phyloP scores from a whole-genome alignment of 2,888 invertebrate species.

The Morpho achilles region DNA sequence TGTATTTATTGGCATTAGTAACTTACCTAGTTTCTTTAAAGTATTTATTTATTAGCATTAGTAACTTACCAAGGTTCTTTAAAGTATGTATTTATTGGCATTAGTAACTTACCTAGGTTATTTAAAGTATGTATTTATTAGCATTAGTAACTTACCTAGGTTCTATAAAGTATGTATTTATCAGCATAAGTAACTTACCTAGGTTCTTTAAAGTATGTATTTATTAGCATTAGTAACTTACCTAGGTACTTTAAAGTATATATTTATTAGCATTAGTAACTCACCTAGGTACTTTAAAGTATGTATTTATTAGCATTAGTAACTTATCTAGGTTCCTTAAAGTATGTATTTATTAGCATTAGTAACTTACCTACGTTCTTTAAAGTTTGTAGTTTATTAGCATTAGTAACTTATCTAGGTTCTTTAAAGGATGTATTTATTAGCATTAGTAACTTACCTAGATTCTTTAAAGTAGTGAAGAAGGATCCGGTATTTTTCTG shows the following conservation, averaged over 20 bases:
- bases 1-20: no score
- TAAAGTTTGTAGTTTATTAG: constrained; percentile 36
- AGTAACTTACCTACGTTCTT: constrained; percentile 52
- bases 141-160: constrained; percentile 42
- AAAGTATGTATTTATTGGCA: constrained; percentile 34
- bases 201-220: constrained; percentile 52
- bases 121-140: constrained; percentile 43
- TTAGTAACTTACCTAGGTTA: constrained; percentile 46
- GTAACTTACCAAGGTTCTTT: constrained; percentile 52
- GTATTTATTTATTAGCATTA: constrained; percentile 25
- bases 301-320: no score
- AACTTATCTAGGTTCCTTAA: constrained; percentile 55
- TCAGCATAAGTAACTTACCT: constrained; percentile 37
- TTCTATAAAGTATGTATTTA: constrained; percentile 48
- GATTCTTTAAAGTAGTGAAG: constrained; percentile 46
- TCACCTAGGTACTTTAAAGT: constrained; percentile 56
- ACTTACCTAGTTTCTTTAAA: constrained; percentile 55
- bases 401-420: constrained; percentile 43
- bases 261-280: constrained; percentile 22
- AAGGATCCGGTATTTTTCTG: constrained; percentile 48
- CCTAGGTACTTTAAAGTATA: constrained; percentile 53
- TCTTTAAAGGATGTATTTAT: constrained; percentile 36
- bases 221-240: constrained; percentile 33
- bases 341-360: constrained; percentile 24
- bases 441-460: constrained; percentile 41